These are phyloP conservation scores for Corythornis vintsioides DNA, from an alignment of 2,113 vertebrate genomes.

Conservation along the genomic window DNA sequence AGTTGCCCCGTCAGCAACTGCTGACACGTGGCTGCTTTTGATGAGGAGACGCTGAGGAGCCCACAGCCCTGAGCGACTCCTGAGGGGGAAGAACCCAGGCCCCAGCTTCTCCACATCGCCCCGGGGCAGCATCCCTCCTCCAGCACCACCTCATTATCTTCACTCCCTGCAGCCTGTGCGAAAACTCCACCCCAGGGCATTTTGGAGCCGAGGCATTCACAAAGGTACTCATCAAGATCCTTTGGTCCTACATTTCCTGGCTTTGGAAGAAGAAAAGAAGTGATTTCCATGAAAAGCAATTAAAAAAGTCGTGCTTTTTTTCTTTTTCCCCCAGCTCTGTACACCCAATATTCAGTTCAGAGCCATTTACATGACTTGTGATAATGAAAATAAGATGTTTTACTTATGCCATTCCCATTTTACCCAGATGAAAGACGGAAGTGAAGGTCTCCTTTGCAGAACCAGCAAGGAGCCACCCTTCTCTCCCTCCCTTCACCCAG, in stretches of 20 bases:
- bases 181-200: not conserved
- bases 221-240: too few species aligned
- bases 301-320: not conserved
- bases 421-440: not conserved
- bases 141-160: not conserved
- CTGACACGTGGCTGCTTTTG: not conserved
- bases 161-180: not conserved
- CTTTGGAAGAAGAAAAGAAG: not conserved
- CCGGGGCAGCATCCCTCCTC: not conserved
- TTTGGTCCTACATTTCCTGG: not conserved
- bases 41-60: too few species aligned
- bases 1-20: not conserved
- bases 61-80: not conserved
- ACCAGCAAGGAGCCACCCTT: not conserved
- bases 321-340: not conserved
- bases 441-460: not conserved
- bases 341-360: not conserved
- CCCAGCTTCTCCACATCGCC: rapidly evolving
- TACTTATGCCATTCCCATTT: not conserved
- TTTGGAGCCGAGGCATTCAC: not conserved
- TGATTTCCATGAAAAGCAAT: not conserved
- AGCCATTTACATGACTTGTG: not conserved
- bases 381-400: not conserved
- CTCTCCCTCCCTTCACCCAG: not conserved
- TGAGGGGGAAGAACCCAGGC: rapidly evolving